phyloP scores from a whole-genome alignment of 2,888 invertebrate genomes.

The Tetheella fluctuosa region DNA sequence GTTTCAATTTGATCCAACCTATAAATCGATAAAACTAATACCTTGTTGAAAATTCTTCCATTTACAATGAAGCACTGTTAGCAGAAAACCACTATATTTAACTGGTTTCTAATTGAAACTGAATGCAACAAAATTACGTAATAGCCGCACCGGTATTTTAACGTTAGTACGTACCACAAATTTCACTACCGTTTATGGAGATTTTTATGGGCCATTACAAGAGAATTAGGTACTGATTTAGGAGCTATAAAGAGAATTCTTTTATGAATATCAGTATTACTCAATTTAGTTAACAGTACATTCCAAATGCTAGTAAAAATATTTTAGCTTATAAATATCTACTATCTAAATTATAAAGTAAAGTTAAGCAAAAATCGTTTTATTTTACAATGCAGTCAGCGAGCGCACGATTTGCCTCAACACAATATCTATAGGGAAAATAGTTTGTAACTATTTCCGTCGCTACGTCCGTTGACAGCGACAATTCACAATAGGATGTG shows the following conservation, averaged over 20 bases:
- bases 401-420: background rate
- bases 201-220: slow-evolving; percentile 4
- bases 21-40: too few relatives aligned
- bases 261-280: slow-evolving; percentile 1
- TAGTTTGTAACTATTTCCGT: slow-evolving; percentile 5
- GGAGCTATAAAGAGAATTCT: background rate
- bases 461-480: background rate
- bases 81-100: too few relatives aligned
- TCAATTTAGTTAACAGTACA: background rate
- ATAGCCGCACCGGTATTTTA: too few relatives aligned
- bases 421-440: background rate
- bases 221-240: slow-evolving; percentile 4
- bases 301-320: background rate
- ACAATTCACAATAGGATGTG: background rate
- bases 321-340: background rate
- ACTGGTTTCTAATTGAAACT: too few relatives aligned
- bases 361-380: background rate
- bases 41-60: too few relatives aligned
- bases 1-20: too few relatives aligned
- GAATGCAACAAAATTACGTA: too few relatives aligned
- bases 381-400: background rate
- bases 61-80: too few relatives aligned
- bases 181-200: background rate
- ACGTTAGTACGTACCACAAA: background rate
- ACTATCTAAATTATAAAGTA: too few relatives aligned